Percentiles rank a stretch among this genome's conserved stretches.
Conservation (phyloP, 2,888 invertebrate genomes). For the Ophraella communa region DNA sequence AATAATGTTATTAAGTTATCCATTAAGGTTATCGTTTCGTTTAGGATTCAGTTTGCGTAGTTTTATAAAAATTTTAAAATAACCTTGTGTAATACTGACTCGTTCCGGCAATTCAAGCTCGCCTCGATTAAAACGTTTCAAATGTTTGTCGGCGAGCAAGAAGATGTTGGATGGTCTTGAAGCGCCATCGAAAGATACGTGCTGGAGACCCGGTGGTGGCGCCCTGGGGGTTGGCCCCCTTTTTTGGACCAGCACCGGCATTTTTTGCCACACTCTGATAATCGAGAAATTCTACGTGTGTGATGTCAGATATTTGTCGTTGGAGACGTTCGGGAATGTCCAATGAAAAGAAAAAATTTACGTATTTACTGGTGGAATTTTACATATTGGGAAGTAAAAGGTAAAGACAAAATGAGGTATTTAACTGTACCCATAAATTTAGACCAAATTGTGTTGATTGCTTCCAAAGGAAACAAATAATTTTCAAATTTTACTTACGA, state of each 20-base stretch:
- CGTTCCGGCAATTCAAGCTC: constrained; percentile 38
- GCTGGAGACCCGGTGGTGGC: constrained; percentile 27
- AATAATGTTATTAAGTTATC: too few relatives aligned
- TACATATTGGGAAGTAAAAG: background rate
- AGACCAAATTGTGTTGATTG: too few relatives aligned
- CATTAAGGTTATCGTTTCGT: too few relatives aligned
- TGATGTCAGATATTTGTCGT: constrained; percentile 28
- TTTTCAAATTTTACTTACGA: too few relatives aligned
- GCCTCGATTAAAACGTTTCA: constrained; percentile 46
- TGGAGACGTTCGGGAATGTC: constrained; percentile 21
- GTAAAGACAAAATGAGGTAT: too few relatives aligned
- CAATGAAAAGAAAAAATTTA: background rate
- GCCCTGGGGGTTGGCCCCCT: constrained; percentile 28
- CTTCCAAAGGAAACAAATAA: too few relatives aligned
- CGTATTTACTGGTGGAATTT: background rate
- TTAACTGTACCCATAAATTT: too few relatives aligned
- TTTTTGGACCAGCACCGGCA: constrained; percentile 23
- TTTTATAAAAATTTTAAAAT: background rate
- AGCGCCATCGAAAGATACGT: constrained; percentile 28
- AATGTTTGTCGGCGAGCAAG: constrained; percentile 41
- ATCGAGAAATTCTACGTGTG: constrained; percentile 29
- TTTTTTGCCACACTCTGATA: constrained; percentile 10
- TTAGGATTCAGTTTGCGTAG: background rate
- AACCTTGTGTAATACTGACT: constrained; percentile 3
- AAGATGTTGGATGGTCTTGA: constrained; percentile 34